Base-by-base conservation (phyloP, 2,113 vertebrate species). In the Antigone vipio region DNA sequence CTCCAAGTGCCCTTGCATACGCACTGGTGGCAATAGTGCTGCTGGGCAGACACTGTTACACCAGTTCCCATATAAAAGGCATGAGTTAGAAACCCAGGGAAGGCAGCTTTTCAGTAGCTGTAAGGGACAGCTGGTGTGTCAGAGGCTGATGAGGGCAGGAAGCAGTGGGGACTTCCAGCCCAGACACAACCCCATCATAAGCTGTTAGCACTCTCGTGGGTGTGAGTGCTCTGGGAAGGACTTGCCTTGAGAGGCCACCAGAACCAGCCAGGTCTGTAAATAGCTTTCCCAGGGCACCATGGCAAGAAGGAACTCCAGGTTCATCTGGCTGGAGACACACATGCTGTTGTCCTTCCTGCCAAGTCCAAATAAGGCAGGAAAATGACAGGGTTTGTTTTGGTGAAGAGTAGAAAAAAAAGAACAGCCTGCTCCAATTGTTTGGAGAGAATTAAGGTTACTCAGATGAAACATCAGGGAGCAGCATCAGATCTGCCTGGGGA, bases 1-100 rank as follows among this genome's bases (percentile, higher is more conserved):
- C 52, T 80, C 55, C 40, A 23, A 30, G 20, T 19, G 9, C 26
- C 60, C 12, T 79, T 40, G 42, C 8, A n/a, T 27, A 14, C 0
- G 3, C 5, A 34, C 12, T 2, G 3, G 15, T 6, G 30, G 27
- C 22, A 71, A 3, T 0, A 47, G 50, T 4, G n/a, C 32, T 71
- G 40, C 50, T 67, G n/a, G 32, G 22, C 32, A 80, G 38, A 34
- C 10, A 7, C 42, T 17, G 17, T 29, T 60, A 44, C 20, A 68
- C 15, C 14, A 11, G 21, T 7, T 67, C 14, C 34, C 40, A n/a
- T 24, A 34, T 14, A 15, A 85, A 75, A 92, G 4, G 9, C 13
- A 20, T 7, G 9, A 64, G 49, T 45, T 18, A 64, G 12, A 77
- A 14, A 89, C 13, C 13, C 16, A 74, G 9, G 23, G 8, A 82